Evolutionary conservation across 2,113 vertebrate genomes (phyloP).

Genomic region (Dryoscopus gambensis): DNA sequence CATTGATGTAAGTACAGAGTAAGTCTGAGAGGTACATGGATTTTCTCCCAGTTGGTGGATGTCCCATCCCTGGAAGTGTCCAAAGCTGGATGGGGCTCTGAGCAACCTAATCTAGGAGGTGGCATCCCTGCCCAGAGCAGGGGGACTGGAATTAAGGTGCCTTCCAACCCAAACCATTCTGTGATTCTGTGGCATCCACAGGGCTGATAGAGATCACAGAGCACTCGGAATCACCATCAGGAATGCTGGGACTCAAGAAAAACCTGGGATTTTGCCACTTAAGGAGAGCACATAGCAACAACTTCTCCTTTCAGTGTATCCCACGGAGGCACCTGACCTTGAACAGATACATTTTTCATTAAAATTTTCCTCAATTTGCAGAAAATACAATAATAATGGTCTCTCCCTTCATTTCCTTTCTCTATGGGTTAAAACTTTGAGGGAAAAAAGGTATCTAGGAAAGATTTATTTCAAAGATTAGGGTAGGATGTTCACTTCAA

Average conservation of each 20-base stretch:
- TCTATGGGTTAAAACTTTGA: not conserved
- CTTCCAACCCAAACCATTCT: not conserved
- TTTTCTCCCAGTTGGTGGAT: not conserved
- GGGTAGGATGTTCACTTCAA: not conserved
- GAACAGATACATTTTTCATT: not conserved
- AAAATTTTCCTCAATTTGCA: not conserved
- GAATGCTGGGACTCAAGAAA: not conserved
- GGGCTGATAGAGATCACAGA: not conserved
- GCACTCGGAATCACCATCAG: not conserved
- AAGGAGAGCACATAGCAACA: not conserved
- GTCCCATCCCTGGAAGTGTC: not conserved
- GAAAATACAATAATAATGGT: not conserved
- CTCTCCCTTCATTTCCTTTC: not conserved
- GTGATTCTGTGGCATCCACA: not conserved
- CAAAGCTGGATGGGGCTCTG: not conserved
- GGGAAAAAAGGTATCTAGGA: not conserved
- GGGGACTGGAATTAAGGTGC: not conserved
- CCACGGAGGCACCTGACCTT: not conserved
- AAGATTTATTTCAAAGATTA: not conserved
- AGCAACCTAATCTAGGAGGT: not conserved
- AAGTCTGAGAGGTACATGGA: not conserved
- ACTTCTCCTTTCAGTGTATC: not conserved
- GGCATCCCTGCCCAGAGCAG: not conserved
- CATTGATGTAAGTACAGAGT: not conserved
- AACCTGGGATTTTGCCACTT: accelerated